These are phyloP conservation scores for Bos taurus DNA, from an alignment of 2,113 vertebrate genomes.

Conservation along the genomic window DNA sequence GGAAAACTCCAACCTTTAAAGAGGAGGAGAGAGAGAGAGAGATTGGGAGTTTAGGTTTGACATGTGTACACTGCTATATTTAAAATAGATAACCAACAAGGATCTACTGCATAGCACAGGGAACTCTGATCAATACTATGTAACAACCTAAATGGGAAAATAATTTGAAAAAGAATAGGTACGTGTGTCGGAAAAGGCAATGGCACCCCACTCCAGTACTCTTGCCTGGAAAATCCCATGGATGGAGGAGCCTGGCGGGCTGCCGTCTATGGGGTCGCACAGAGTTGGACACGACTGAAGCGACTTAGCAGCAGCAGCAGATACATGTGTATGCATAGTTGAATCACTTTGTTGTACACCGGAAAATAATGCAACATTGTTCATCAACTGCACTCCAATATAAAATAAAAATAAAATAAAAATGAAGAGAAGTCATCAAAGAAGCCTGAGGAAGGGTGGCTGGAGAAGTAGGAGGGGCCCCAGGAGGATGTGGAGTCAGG, in stretches of 20 bases:
- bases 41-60: neutral
- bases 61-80: neutral
- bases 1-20: neutral
- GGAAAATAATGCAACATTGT: neutral
- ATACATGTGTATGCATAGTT: neutral
- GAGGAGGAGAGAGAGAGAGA: neutral
- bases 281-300: too few species aligned
- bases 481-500: neutral
- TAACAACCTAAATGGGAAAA: neutral
- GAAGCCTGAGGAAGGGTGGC: neutral
- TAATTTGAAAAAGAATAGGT: neutral
- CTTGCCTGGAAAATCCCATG: too few species aligned
- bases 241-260: too few species aligned
- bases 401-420: neutral
- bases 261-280: too few species aligned
- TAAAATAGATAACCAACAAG: neutral
- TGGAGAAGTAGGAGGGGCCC: neutral
- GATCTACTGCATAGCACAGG: neutral
- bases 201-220: too few species aligned
- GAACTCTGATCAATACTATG: neutral
- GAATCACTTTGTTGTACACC: neutral
- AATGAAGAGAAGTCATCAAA: neutral
- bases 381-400: neutral
- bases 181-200: neutral
- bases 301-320: too few species aligned